These are phyloP conservation scores for Pangasianodon hypophthalmus DNA, from an alignment of 2,113 vertebrate species.

Conservation along the genomic window DNA sequence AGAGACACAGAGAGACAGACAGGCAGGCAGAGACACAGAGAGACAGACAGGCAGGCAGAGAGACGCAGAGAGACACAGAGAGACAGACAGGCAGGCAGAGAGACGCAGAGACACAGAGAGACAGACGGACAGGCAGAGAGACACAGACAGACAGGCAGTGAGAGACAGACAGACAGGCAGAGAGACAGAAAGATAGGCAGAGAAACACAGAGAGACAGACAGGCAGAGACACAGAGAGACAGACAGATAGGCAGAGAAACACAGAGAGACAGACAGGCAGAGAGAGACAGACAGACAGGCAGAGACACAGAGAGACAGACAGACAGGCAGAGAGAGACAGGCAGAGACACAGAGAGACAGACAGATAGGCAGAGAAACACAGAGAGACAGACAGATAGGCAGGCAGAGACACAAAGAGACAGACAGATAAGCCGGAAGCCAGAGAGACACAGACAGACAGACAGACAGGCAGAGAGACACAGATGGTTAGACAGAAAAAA, in stretches of 20 bases:
- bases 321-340: too few species aligned
- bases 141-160: too few species aligned
- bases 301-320: too few species aligned
- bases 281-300: too few species aligned
- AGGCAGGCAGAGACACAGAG: neutral
- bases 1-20: neutral
- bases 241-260: accelerated
- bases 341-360: too few species aligned
- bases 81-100: neutral
- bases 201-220: neutral
- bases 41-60: neutral
- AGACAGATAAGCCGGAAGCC: neutral
- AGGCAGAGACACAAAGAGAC: neutral
- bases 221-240: neutral
- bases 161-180: too few species aligned
- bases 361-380: too few species aligned
- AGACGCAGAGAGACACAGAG: neutral
- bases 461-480: neutral
- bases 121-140: neutral
- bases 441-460: neutral
- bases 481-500: neutral
- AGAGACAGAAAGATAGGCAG: neutral
- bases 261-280: too few species aligned
- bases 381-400: too few species aligned
- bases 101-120: neutral